Evolutionary conservation across 2,888 invertebrate genomes (phyloP).

Genomic region (Lutraria lutraria): DNA sequence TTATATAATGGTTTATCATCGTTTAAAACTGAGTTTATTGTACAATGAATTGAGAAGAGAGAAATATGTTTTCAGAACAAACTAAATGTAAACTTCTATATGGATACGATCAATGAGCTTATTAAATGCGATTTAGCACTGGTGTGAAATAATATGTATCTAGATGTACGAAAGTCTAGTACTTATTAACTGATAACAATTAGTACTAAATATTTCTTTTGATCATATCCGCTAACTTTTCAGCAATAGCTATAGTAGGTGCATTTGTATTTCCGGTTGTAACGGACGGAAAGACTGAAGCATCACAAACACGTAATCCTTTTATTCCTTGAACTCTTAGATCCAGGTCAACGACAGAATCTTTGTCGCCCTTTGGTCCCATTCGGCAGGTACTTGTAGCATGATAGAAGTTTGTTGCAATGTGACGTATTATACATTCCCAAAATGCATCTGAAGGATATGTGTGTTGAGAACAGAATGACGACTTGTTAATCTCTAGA

Average conservation of each 20-base stretch:
- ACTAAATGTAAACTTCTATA: too few relatives aligned
- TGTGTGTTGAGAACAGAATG: constrained; percentile 28
- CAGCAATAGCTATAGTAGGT: constrained; percentile 10
- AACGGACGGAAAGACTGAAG: constrained; percentile 18
- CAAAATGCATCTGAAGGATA: constrained; percentile 23
- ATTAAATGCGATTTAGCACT: too few relatives aligned
- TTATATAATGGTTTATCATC: too few relatives aligned
- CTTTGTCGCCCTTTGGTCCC: constrained; percentile 15
- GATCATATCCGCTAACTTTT: constrained; percentile 29
- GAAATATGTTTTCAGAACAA: too few relatives aligned
- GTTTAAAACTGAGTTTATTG: too few relatives aligned
- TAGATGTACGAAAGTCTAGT: too few relatives aligned
- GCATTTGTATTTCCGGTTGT: constrained; percentile 27
- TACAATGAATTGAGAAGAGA: too few relatives aligned
- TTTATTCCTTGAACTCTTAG: constrained; percentile 24
- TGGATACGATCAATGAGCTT: too few relatives aligned
- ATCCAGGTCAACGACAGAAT: constrained; percentile 24
- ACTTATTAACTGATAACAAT: too few relatives aligned
- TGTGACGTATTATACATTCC: constrained; percentile 26
- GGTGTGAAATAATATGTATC: too few relatives aligned
- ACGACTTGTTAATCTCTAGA: neutral
- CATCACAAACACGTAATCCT: constrained; percentile 29
- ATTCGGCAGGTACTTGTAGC: constrained; percentile 36
- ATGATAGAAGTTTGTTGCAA: too few relatives aligned
- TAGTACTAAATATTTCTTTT: neutral